Conservation (phyloP, 2,797 vertebrate species). For the Odontamblyopus rebecca region DNA sequence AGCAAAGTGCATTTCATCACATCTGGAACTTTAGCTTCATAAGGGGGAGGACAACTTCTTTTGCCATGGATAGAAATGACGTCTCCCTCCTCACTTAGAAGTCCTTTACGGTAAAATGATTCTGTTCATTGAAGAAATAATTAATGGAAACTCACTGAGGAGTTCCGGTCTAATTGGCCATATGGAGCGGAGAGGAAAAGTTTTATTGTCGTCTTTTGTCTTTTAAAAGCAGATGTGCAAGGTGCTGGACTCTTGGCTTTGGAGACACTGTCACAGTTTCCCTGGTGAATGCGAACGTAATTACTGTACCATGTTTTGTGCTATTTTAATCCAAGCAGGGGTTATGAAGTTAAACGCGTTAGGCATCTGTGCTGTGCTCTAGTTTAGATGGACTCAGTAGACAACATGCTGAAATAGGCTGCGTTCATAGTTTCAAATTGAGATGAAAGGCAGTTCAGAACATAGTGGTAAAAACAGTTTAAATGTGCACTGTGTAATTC, state of each 20-base stretch:
- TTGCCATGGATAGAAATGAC: constrained; percentile 45
- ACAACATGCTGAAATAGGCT: constrained; percentile 16
- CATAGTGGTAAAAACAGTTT: neutral
- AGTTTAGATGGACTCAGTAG: constrained; percentile 8
- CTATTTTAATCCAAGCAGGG: constrained; percentile 62
- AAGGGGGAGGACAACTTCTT: constrained; percentile 31
- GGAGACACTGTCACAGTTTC: constrained; percentile 56
- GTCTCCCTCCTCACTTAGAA: constrained; percentile 57
- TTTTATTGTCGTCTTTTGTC: constrained; percentile 76
- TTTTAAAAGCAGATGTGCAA: constrained; percentile 75
- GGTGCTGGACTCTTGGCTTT: constrained; percentile 73
- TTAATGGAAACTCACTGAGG: constrained; percentile 76
- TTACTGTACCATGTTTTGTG: constrained; percentile 62
- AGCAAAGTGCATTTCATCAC: constrained; percentile 47
- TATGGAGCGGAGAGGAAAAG: constrained; percentile 77
- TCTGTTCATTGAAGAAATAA: constrained; percentile 73
- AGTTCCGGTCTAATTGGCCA: constrained; percentile 79
- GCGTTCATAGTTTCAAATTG: neutral
- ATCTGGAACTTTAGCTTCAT: constrained; percentile 44
- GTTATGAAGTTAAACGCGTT: constrained; percentile 55
- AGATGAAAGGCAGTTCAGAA: neutral
- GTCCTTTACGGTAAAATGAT: constrained; percentile 74
- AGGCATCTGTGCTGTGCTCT: constrained; percentile 16
- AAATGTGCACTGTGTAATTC: neutral
- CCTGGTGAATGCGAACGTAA: constrained; percentile 63